Conservation (phyloP, 2,113 vertebrate genomes). For the Sapayoa aenigma region DNA sequence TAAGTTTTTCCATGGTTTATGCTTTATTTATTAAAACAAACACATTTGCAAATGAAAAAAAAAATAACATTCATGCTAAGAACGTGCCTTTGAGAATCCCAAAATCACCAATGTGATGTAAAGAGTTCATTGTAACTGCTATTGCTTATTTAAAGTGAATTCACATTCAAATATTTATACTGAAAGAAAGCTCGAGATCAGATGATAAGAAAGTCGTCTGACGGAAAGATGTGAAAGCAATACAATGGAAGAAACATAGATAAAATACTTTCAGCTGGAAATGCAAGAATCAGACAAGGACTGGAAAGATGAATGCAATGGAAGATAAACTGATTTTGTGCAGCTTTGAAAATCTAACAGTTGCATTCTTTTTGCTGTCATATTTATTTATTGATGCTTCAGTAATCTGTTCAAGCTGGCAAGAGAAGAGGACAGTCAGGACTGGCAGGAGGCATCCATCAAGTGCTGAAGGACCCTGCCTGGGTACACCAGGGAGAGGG, state of each 20-base stretch:
- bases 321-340: neutral
- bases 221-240: neutral
- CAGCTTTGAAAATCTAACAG: neutral
- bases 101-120: neutral
- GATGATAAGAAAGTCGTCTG: neutral
- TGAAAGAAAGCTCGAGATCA: neutral
- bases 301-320: neutral
- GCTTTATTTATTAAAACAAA: neutral
- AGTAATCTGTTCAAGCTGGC: neutral
- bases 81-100: neutral
- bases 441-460: neutral
- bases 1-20: neutral
- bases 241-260: neutral
- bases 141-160: neutral
- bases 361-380: neutral
- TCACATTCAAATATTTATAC: neutral
- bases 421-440: neutral
- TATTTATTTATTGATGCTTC: neutral
- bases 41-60: neutral
- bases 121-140: neutral
- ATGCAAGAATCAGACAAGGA: neutral
- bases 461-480: rapidly evolving
- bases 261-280: neutral
- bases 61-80: neutral
- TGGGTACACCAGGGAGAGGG: rapidly evolving